Evolutionary conservation across 2,888 invertebrate genomes (phyloP).

Genomic region (Baccha elongata): DNA sequence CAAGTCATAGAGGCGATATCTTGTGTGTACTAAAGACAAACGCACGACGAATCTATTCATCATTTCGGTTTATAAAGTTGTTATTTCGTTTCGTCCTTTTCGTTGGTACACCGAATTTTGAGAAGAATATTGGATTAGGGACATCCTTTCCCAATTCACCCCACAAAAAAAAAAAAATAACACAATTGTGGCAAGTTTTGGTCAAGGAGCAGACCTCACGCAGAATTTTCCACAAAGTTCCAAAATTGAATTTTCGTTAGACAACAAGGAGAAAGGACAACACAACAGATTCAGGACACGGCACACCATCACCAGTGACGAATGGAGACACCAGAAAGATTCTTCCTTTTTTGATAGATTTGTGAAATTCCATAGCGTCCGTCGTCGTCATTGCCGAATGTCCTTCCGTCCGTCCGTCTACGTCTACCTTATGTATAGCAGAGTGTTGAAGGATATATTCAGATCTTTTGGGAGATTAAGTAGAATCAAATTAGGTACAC

Average conservation of each 20-base stretch:
- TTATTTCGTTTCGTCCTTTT: constrained; percentile 35
- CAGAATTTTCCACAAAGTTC: constrained; percentile 66
- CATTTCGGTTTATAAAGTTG: constrained; percentile 70
- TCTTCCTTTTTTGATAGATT: constrained; percentile 61
- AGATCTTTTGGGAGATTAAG: constrained; percentile 69
- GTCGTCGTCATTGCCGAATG: neutral
- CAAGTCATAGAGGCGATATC: constrained; percentile 3
- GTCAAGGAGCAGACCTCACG: constrained; percentile 57
- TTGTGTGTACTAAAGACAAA: constrained; percentile 15
- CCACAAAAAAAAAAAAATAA: constrained; percentile 29
- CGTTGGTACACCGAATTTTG: constrained; percentile 37
- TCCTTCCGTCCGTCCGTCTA: neutral
- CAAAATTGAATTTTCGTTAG: constrained; percentile 66
- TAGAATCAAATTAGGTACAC: constrained; percentile 70
- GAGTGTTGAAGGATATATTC: constrained; percentile 58
- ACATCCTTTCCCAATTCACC: constrained; percentile 11
- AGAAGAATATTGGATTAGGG: constrained; percentile 63
- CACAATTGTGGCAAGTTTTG: constrained; percentile 63
- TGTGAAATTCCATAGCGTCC: constrained; percentile 51
- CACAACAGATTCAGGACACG: neutral
- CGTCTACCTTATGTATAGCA: neutral
- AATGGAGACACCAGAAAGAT: constrained; percentile 10
- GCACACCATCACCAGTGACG: constrained; percentile 1
- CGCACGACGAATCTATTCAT: constrained; percentile 61
- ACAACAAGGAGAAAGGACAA: constrained; percentile 38